These are phyloP conservation scores for Labia minor DNA, from an alignment of 2,888 invertebrate genomes.

Conservation along the genomic window DNA sequence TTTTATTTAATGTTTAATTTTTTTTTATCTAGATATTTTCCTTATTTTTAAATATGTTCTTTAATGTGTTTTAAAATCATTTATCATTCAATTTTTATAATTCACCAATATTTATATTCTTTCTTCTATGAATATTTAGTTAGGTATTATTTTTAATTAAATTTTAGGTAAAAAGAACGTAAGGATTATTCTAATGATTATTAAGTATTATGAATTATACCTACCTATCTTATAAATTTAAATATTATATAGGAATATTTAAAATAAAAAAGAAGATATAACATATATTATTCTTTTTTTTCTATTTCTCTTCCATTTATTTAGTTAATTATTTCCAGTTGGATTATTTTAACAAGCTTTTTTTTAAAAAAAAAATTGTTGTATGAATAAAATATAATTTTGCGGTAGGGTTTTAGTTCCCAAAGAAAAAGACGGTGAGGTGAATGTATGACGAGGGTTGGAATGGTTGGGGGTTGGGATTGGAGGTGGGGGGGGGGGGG, in stretches of 20 bases:
- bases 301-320: neutral
- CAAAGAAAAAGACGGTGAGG: neutral
- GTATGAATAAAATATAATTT: too few species aligned
- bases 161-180: too few species aligned
- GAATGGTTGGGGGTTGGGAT: neutral
- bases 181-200: too few species aligned
- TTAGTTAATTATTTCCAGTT: slow-evolving; percentile 4
- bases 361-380: neutral
- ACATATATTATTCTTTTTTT: too few species aligned
- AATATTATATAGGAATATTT: too few species aligned
- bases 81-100: neutral
- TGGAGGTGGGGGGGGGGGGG: neutral
- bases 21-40: too few species aligned
- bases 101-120: neutral
- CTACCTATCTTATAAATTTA: too few species aligned
- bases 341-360: slow-evolving; percentile 8
- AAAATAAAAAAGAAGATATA: too few species aligned
- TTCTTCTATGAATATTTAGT: neutral
- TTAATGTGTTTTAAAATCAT: neutral
- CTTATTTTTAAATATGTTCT: too few species aligned
- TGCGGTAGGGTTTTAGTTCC: neutral
- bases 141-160: neutral
- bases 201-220: too few species aligned
- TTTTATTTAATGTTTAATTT: too few species aligned
- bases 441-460: too few species aligned